Base-by-base conservation (phyloP, 2,113 vertebrate species). In the Xenus cinereus region DNA sequence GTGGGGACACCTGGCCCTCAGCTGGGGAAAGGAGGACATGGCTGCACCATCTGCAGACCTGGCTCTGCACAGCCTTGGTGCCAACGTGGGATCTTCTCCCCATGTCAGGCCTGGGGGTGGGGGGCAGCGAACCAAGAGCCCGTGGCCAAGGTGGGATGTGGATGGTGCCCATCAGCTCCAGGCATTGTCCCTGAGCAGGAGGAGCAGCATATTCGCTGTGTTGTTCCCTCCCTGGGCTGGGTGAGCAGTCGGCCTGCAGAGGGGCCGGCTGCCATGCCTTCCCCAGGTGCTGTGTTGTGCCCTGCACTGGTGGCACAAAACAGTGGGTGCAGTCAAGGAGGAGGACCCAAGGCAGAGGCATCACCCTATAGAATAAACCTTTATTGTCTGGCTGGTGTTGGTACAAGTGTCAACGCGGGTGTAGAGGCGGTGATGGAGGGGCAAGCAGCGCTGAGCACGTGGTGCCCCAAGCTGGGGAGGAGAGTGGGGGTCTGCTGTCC, bases 311-410 rank as follows among this genome's bases (percentile, higher is more conserved):
- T 27, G 43, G 21, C 84, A 72, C 1, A 0, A 68, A 79, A 63
- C 62, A 64, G 54, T 1, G 4, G 4, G 15, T 15, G 32, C 2
- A 5, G 51, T 12, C 0, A 2, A 33, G 64, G 24, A 80, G 24
- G 80, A 93, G 28, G 63, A 95, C 50, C n/a, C 1, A 9, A 96
- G 51, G 56, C 33, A 16, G 69, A 95, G 69, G 46, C 22, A 1
- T 59, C 43, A 33, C 81, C 94, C 75, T 46, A 33, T 48, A 77
- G 79, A 80, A 75, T 90, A 92, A 84, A 94, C 75, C 37, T 91
- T 97, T 97, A 97, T 97, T 97, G 73, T 83, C 92, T 87, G 59
- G 74, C 94, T 95, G 87, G 94, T 97, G 89, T 75, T 63, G 84
- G 68, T 92, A 97, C 83, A 95, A 3, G 13, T 80, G 90, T 91